Conservation (phyloP, 2,797 vertebrate species). For the Semotilus atromaculatus region DNA sequence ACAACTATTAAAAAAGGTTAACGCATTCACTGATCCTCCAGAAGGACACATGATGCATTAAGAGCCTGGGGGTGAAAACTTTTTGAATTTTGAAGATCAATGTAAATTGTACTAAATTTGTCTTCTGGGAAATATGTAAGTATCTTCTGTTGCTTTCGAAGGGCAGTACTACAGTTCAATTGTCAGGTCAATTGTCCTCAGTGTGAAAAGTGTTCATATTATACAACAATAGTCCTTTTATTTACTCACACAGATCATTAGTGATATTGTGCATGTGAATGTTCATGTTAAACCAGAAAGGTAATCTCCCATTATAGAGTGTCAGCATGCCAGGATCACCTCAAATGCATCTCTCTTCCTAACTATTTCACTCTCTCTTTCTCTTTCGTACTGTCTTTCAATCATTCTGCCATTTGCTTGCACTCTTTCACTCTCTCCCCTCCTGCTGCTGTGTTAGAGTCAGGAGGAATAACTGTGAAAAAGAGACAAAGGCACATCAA, state of each 20-base stretch:
- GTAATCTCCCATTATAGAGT: slow-evolving; percentile 7
- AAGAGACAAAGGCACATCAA: slow-evolving; percentile 52
- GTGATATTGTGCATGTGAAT: background rate
- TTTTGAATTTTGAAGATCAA: too few relatives aligned
- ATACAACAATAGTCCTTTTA: background rate
- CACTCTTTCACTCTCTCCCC: slow-evolving; percentile 15
- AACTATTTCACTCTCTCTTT: slow-evolving; percentile 48
- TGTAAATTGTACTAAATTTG: too few relatives aligned
- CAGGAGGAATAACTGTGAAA: slow-evolving; percentile 55
- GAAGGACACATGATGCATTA: too few relatives aligned
- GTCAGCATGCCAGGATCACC: slow-evolving; percentile 31
- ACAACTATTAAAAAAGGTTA: too few relatives aligned
- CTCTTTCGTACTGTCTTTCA: slow-evolving; percentile 34
- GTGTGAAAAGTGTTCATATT: too few relatives aligned
- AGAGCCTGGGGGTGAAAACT: too few relatives aligned
- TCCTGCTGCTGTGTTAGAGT: slow-evolving; percentile 50
- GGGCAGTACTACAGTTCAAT: too few relatives aligned
- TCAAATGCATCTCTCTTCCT: slow-evolving; percentile 38
- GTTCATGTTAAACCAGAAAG: slow-evolving; percentile 7
- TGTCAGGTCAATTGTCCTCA: too few relatives aligned
- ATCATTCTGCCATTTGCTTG: slow-evolving; percentile 8
- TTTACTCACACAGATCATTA: background rate
- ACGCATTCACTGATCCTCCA: too few relatives aligned
- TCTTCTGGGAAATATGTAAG: too few relatives aligned
- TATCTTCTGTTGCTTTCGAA: too few relatives aligned